phyloP scores from a whole-genome alignment of 2,113 vertebrate genomes.

The Ursus arctos region DNA sequence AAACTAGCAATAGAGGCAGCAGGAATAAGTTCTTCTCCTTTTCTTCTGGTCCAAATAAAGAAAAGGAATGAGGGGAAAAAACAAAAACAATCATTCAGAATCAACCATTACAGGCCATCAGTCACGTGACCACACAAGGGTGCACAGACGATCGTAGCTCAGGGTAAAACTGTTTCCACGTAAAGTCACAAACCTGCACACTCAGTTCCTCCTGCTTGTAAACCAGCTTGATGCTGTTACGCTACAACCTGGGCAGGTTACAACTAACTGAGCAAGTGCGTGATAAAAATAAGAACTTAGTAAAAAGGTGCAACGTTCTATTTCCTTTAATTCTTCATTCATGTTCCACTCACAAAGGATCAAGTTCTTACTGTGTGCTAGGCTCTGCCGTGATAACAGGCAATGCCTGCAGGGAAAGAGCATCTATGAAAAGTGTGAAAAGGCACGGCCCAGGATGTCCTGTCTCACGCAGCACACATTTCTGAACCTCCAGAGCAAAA shows the following conservation, averaged over 20 bases:
- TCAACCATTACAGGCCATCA: neutral
- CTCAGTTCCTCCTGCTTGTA: neutral
- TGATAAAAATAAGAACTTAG: neutral
- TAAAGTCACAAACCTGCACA: neutral
- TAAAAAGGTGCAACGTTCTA: neutral
- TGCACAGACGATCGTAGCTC: neutral
- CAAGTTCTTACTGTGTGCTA: neutral
- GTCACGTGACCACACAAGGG: neutral
- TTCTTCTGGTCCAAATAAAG: neutral
- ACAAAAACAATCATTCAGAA: neutral
- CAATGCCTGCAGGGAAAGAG: neutral
- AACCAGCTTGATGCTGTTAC: neutral
- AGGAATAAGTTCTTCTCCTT: neutral
- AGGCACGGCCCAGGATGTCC: fast-evolving
- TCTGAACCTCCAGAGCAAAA: neutral
- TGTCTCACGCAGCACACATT: neutral
- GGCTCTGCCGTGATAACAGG: neutral
- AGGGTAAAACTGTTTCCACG: neutral
- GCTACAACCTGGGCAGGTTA: neutral
- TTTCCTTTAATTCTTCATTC: neutral
- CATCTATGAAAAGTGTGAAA: neutral
- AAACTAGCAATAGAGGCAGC: neutral
- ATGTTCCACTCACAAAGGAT: neutral
- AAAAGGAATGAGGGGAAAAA: neutral
- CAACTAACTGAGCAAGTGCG: neutral